Evolutionary conservation across 2,113 vertebrate species (phyloP).

Genomic region (Mastomys coucha): DNA sequence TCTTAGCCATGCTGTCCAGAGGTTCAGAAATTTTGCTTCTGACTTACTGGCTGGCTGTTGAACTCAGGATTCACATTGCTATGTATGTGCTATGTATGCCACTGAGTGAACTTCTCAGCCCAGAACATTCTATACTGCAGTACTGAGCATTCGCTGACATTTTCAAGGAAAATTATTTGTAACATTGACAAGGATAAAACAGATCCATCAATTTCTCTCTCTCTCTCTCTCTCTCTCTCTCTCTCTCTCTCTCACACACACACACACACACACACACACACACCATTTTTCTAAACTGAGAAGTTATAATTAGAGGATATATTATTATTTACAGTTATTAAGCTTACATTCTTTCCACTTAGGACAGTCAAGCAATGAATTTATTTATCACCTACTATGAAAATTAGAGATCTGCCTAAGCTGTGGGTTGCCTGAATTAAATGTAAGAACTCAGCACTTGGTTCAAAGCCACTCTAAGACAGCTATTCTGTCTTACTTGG

Average conservation of each 20-base stretch:
- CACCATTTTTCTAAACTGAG: not conserved
- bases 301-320: conserved; percentile 30
- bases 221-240: too few relatives aligned
- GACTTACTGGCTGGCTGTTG: not conserved
- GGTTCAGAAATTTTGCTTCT: not conserved
- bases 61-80: too few relatives aligned
- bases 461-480: not conserved
- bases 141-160: conserved; percentile 17
- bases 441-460: not conserved
- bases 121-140: not conserved
- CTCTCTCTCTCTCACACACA: not conserved
- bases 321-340: conserved; percentile 4
- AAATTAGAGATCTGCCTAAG: not conserved
- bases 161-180: conserved; percentile 27
- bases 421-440: not conserved
- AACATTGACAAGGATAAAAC: conserved; percentile 18
- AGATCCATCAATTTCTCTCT: not conserved
- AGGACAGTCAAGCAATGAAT: conserved; percentile 10
- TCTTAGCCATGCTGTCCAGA: not conserved
- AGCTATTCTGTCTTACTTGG: not conserved
- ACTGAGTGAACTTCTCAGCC: not conserved
- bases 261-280: not conserved
- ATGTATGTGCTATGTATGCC: not conserved
- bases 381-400: not conserved
- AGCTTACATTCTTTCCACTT: not conserved